Evolutionary conservation across 2,113 vertebrate genomes (phyloP), one percentile per base, ranked within the genome.

Genomic region (Caloenas nicobarica): DNA sequence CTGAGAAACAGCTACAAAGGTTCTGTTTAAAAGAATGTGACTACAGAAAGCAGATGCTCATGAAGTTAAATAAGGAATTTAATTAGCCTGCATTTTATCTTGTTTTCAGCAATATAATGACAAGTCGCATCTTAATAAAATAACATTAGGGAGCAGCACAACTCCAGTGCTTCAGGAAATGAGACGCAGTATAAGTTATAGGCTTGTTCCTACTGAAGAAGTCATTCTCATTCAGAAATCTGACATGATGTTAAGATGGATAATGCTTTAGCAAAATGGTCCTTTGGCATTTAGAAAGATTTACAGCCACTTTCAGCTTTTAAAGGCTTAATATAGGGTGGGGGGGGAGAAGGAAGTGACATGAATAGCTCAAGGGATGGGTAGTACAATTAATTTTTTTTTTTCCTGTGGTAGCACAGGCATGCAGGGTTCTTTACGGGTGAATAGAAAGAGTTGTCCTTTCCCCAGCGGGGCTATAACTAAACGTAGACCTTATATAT

Each of bases 1-100:
- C 77, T 42, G 26, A 92, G 62, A 79, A 96, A 66, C n/a, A 42
- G 40, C 70, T 70, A 77, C 83, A 80, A 87, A 95, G 88, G 73
- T 95, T 96, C 88, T 73, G 21, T 84, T 91, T 82, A 22, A 79
- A 95, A 66, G 79, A 93, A 80, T 70, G 77, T 77, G 88, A 76
- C 92, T 93, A 86, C 65, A 51, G 93, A 95, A 95, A 94, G 89
- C 96, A 97, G 96, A 93, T 95, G 95, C 85, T 96, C 91, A 57
- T 95, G 89, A 93, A 91, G 90, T 97, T 96, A 96, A 97, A 93
- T 92, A 96, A 97, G 78, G 88, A 96, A 96, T 95, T 96, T 96
- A 97, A 95, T 96, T 97, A 96, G 86, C 77, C 62, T 3, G 66
- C 94, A 91, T 97, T 95, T 96, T 95, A 88, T 96, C 94, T 96